Evolutionary conservation across 2,888 invertebrate species (phyloP).

Genomic region (Sarcophaga variegata): DNA sequence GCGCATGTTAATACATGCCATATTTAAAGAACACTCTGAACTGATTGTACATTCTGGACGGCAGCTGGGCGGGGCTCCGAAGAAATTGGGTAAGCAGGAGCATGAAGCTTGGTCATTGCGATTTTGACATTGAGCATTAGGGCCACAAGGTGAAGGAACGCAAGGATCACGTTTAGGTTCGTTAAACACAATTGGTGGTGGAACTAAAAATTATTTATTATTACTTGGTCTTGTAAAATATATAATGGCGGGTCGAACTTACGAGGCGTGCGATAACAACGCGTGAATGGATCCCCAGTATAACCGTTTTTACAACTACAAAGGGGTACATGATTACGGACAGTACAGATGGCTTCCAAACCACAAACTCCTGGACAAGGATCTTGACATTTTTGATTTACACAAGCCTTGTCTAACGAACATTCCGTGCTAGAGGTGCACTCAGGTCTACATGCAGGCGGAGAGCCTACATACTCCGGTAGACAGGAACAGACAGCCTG

Average conservation of each 20-base stretch:
- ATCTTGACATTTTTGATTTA: conserved; percentile 86
- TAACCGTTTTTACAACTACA: conserved; percentile 86
- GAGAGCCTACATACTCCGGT: conserved; percentile 86
- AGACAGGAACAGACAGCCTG: conserved; percentile 88
- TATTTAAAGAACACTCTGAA: conserved; percentile 88
- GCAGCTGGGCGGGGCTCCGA: conserved; percentile 88
- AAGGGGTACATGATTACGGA: conserved; percentile 87
- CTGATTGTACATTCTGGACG: conserved; percentile 88
- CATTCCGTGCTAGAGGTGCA: conserved; percentile 87
- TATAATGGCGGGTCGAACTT: conserved; percentile 71
- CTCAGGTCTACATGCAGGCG: conserved; percentile 88
- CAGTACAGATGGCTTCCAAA: conserved; percentile 86
- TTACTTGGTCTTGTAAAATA: not conserved
- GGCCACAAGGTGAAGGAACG: conserved; percentile 86
- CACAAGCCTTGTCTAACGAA: conserved; percentile 85
- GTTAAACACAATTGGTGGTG: conserved; percentile 73
- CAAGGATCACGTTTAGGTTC: conserved; percentile 83
- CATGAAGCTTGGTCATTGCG: conserved; percentile 85
- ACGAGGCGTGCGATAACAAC: conserved; percentile 82
- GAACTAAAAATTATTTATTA: conserved; percentile 73
- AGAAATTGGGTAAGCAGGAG: conserved; percentile 85
- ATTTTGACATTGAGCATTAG: conserved; percentile 86
- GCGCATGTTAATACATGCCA: conserved; percentile 89
- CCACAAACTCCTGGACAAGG: conserved; percentile 88
- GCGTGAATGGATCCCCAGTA: conserved; percentile 88